phyloP scores from a whole-genome alignment of 2,888 invertebrate species.

The Acrobeloides nanus region DNA sequence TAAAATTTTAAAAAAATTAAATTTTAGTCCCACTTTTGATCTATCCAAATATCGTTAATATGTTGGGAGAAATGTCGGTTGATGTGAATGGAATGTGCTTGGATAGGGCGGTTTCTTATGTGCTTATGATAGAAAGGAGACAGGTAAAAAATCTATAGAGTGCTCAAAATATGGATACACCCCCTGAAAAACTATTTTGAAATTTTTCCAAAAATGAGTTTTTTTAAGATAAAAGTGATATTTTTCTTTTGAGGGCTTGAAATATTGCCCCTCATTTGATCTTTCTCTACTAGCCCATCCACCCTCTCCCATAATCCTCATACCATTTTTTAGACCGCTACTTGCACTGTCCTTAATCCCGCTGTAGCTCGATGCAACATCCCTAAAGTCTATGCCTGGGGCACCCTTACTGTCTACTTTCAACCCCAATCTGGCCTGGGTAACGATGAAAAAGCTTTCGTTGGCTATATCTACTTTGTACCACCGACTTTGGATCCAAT shows the following conservation, averaged over 20 bases:
- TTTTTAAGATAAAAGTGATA: no score
- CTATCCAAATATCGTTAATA: slow-evolving; percentile 83
- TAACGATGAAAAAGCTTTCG: slow-evolving; percentile 50
- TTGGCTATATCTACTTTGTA: slow-evolving; percentile 53
- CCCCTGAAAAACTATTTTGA: no score
- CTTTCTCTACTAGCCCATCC: background rate
- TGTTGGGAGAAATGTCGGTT: slow-evolving; percentile 91
- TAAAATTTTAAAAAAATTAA: no score
- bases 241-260: no score
- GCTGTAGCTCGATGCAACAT: slow-evolving; percentile 49
- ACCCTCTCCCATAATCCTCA: background rate
- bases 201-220: no score
- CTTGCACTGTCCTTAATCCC: slow-evolving; percentile 45
- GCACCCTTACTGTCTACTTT: slow-evolving; percentile 51
- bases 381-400: slow-evolving; percentile 52
- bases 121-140: slow-evolving; percentile 50
- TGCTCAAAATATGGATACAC: no score
- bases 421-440: slow-evolving; percentile 48
- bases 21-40: slow-evolving; percentile 53
- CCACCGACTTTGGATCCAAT: slow-evolving; percentile 53
- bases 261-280: no score
- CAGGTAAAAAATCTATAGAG: slow-evolving; percentile 31
- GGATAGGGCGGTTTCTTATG: slow-evolving; percentile 56
- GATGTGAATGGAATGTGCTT: slow-evolving; percentile 95
- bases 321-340: slow-evolving; percentile 30